Percentiles rank a stretch among this genome's conserved stretches.
These are phyloP conservation scores for Procapra przewalskii DNA, from an alignment of 2,113 vertebrate species.

Conservation along the genomic window DNA sequence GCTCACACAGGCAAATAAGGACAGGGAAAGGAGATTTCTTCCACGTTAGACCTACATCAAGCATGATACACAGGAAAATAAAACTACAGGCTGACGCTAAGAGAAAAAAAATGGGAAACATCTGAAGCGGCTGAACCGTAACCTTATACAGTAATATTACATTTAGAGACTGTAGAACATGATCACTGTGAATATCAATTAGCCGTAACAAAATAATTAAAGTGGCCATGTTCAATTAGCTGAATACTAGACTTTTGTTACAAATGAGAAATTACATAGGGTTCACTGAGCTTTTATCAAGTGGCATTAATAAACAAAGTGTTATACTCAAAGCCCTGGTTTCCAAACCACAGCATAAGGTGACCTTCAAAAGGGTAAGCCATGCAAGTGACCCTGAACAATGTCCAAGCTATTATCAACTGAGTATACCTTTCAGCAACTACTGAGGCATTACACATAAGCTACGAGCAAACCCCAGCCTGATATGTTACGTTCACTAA, in stretches of 20 bases:
- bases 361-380: conserved; percentile 7
- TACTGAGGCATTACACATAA: not conserved
- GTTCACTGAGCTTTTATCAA: conserved; percentile 58
- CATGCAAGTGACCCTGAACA: not conserved
- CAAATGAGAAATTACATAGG: conserved; percentile 58
- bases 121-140: conserved; percentile 41
- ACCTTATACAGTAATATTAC: conserved; percentile 78
- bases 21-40: not conserved
- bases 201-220: conserved; percentile 77
- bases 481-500: not conserved
- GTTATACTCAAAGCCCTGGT: not conserved
- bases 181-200: conserved; percentile 73
- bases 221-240: conserved; percentile 73
- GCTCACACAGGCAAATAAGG: not conserved
- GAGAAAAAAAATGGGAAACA: not conserved
- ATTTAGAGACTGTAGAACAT: conserved; percentile 67
- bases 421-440: not conserved
- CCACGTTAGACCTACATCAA: not conserved
- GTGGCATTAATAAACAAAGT: conserved; percentile 39
- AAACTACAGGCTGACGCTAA: conserved; percentile 20
- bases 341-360: conserved; percentile 29
- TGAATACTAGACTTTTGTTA: conserved; percentile 64
- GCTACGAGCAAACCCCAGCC: not conserved
- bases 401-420: not conserved
- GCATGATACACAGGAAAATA: not conserved